Evolutionary conservation across 1,140 invertebrate genomes (phyloP).

Genomic region (Procambarus clarkii): DNA sequence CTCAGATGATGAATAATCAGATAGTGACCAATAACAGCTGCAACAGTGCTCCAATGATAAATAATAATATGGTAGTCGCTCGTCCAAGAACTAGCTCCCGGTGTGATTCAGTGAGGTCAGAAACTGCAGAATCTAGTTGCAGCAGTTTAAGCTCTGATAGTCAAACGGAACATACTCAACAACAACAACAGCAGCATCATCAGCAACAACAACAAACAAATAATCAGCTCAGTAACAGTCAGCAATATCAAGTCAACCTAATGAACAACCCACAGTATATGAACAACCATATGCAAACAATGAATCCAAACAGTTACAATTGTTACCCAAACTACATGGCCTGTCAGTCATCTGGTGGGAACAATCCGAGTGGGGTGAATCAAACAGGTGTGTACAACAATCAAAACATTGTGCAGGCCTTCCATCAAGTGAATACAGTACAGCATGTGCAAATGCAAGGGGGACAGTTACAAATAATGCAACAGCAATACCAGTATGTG

Average conservation of each 20-base stretch:
- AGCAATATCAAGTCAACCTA: constrained; percentile 49
- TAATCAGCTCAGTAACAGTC: constrained; percentile 35
- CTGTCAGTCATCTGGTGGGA: constrained; percentile 53
- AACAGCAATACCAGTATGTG: constrained; percentile 60
- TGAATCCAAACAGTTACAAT: constrained; percentile 55
- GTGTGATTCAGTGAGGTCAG: constrained; percentile 63
- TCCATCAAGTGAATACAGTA: constrained; percentile 65
- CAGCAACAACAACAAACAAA: constrained; percentile 43
- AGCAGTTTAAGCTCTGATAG: constrained; percentile 65
- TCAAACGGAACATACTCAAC: constrained; percentile 58
- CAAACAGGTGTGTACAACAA: constrained; percentile 58
- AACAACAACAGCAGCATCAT: constrained; percentile 40
- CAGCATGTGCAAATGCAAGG: constrained; percentile 65
- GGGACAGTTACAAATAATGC: constrained; percentile 65
- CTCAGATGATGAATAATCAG: constrained; percentile 63
- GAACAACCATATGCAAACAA: constrained; percentile 47
- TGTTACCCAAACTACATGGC: constrained; percentile 59
- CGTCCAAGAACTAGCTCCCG: constrained; percentile 67
- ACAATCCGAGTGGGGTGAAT: constrained; percentile 53
- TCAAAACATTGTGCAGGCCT: constrained; percentile 66
- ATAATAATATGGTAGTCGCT: constrained; percentile 56
- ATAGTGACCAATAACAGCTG: constrained; percentile 47
- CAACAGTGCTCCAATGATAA: constrained; percentile 26
- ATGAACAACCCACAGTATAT: constrained; percentile 61
- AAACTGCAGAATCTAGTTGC: constrained; percentile 64